Evolutionary conservation across 1,140 invertebrate species (phyloP), one percentile per base, ranked within the genome.

Genomic region (Calycopis cecrops): DNA sequence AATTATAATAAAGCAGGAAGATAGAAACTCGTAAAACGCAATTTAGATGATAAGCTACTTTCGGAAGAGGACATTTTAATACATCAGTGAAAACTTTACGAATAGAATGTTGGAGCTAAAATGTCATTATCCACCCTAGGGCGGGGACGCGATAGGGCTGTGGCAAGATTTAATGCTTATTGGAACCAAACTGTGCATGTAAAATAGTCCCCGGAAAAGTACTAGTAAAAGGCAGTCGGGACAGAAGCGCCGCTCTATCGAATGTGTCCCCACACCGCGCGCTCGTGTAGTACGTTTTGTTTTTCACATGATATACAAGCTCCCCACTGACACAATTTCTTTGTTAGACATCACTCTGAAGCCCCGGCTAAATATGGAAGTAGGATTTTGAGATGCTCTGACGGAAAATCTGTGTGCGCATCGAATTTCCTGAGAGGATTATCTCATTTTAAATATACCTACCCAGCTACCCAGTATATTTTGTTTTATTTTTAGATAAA

Each of bases 261-360:
- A 50, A 35, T 35, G 35, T 12, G 34, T 21, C 48, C 28, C 48
- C n/a, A 34, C 48, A 49, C 18, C 21, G 21, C 35, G n/a, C 12
- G 9, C 18, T n/a, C 33, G 37, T 28, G 38, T 18, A 18, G 38
- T 42, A 54, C 12, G 42, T 54, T 54, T 54, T 54, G 52, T 54
- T 54, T 54, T 35, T 14, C 52, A 17, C 52, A 47, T 55, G 48
- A 52, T 53, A 55, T 59, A 52, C 52, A 40, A 52, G 64, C 65
- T 67, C 61, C 65, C 59, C 59, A 69, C 67, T 75, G 73, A 75
- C 70, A 75, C 66, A 71, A 71, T 69, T 75, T 72, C 70, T 75
- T 75, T 75, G 72, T 71, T 60, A 62, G 67, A 64, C 51, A 60
- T 58, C 59, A 69, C 69, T 72, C 61, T 71, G 65, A 63, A 66